Evolutionary conservation across 2,113 vertebrate species (phyloP).

Genomic region (Burhinus bistriatus): DNA sequence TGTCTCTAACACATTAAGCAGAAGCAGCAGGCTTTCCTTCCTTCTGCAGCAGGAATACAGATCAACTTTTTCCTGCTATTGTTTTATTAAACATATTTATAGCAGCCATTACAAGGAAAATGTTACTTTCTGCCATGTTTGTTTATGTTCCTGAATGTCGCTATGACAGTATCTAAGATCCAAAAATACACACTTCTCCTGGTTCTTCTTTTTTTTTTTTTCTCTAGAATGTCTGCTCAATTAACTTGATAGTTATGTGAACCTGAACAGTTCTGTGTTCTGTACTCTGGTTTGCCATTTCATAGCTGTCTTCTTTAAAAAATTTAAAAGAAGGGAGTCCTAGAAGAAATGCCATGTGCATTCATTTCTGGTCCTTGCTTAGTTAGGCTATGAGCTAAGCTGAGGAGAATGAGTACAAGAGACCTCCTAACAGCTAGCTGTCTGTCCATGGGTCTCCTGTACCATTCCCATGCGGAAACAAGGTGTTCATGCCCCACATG

Average conservation of each 20-base stretch:
- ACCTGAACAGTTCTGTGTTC: not conserved
- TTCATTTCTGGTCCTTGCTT: not conserved
- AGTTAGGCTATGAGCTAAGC: not conserved
- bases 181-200: not conserved
- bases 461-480: not conserved
- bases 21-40: conserved; percentile 39
- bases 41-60: not conserved
- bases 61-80: conserved; percentile 70
- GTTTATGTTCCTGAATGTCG: not conserved
- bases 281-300: not conserved
- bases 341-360: not conserved
- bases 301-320: not conserved
- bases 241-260: not conserved
- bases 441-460: not conserved
- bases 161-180: not conserved
- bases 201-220: not conserved
- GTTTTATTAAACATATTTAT: conserved; percentile 58
- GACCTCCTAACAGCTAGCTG: not conserved
- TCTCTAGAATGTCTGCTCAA: not conserved
- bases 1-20: not conserved
- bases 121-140: not conserved
- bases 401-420: not conserved
- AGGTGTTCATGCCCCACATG: not conserved
- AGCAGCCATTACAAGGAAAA: conserved; percentile 4
- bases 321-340: not conserved